Evolutionary conservation across 2,888 invertebrate species (phyloP), one percentile per base, ranked within the genome.

Genomic region (Drosophila pegasa): DNA sequence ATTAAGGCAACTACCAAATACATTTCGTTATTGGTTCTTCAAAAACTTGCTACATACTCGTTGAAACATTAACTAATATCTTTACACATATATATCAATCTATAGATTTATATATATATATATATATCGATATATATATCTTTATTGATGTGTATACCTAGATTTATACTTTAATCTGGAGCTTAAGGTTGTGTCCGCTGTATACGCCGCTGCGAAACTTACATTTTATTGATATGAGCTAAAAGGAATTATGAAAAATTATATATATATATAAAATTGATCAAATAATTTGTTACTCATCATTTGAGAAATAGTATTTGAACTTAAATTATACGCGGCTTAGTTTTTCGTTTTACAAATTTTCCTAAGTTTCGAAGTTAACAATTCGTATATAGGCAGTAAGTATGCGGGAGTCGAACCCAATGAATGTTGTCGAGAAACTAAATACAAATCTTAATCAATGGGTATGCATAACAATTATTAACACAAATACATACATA

Each of bases 181-280:
- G 82, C 64, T 73, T 61, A 75, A 57, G 78, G 79, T 81, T 78
- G 78, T 78, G 75, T 70, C 66, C 51, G 60, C 54, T 61, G 75
- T 74, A 74, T 74, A 73, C 73, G 70, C 71, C 64, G 60, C 73
- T 75, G 54, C 57, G n/a, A 59, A 61, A 70, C 65, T 64, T 55
- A 75, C 76, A 74, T 63, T 73, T 75, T 75, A 75, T 75, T 75
- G 71, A 76, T 76, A 65, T 65, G 52, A 71, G 29, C 38, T 12
- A 29, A 52, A n/a, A n/a, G n/a, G n/a, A n/a, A n/a, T n/a, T n/a
- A n/a, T n/a, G n/a, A n/a, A n/a, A n/a, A n/a, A n/a, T n/a, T n/a
- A 47, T 31, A 14, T 8, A 9, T 20, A 20, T 10, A 2, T 22
- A 8, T 25, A n/a, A 25, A 20, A 29, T 37, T 55, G 43, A 41